Conservation (phyloP, 2,888 invertebrate species). For the Ernsta delagoae region DNA sequence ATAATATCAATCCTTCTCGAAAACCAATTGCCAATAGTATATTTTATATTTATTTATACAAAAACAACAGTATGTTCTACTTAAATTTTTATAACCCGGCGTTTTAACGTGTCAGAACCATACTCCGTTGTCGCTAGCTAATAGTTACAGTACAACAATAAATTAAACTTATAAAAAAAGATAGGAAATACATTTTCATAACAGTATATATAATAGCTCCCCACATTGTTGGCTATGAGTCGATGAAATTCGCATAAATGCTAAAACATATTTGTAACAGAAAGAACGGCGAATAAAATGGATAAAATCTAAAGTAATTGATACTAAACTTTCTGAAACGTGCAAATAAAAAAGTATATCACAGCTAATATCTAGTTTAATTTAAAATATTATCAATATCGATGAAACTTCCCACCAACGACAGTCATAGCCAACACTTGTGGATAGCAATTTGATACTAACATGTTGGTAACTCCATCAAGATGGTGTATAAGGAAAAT, state of each 20-base stretch:
- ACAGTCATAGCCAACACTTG: constrained; percentile 1
- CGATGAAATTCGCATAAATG: neutral
- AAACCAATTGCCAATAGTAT: too few species aligned
- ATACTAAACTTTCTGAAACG: too few species aligned
- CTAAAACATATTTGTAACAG: too few species aligned
- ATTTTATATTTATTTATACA: too few species aligned
- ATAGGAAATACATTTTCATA: constrained; percentile 12
- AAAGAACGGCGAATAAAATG: neutral
- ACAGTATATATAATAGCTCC: neutral
- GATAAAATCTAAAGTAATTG: too few species aligned
- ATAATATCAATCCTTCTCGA: too few species aligned
- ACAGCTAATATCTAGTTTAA: neutral
- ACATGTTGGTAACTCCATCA: constrained; percentile 28
- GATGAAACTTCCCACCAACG: neutral
- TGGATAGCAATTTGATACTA: constrained; percentile 10
- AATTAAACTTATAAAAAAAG: constrained; percentile 35
- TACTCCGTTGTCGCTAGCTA: constrained; percentile 27
- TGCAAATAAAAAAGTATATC: neutral
- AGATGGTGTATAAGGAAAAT: neutral
- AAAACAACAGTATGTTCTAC: too few species aligned
- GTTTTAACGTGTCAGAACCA: constrained; percentile 14
- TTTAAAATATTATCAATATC: neutral
- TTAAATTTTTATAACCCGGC: neutral
- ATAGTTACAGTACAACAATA: constrained; percentile 17
- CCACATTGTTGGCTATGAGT: neutral